Conservation (phyloP, 2,888 invertebrate genomes). For the Patella depressa region DNA sequence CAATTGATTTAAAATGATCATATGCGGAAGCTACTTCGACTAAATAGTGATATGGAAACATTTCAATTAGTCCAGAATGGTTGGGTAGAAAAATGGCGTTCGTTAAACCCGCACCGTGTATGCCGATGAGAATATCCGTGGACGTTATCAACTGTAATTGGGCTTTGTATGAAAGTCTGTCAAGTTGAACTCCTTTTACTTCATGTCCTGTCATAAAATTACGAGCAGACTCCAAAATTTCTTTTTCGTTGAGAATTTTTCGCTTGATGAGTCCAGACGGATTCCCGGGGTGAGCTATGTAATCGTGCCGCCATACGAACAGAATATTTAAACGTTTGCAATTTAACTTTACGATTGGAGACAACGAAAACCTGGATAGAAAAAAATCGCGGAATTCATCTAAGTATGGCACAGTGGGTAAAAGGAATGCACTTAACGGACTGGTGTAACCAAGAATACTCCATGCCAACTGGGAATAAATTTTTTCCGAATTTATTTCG, state of each 20-base stretch:
- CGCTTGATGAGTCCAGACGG: conserved; percentile 61
- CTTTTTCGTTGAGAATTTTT: conserved; percentile 68
- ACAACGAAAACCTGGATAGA: conserved; percentile 45
- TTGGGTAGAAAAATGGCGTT: conserved; percentile 65
- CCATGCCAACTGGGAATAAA: conserved; percentile 58
- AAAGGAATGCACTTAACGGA: conserved; percentile 53
- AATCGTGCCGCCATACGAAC: conserved; percentile 67
- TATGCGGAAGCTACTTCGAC: conserved; percentile 30
- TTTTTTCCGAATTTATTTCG: not conserved
- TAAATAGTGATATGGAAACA: conserved; percentile 55
- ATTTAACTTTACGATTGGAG: conserved; percentile 35
- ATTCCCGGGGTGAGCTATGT: conserved; percentile 70
- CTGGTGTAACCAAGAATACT: conserved; percentile 64
- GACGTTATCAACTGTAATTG: conserved; percentile 59
- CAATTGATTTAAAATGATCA: conserved; percentile 64
- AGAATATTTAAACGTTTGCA: conserved; percentile 57
- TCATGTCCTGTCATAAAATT: conserved; percentile 41
- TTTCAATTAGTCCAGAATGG: conserved; percentile 64
- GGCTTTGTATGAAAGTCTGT: conserved; percentile 53
- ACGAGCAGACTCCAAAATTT: conserved; percentile 52
- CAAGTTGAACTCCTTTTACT: conserved; percentile 61
- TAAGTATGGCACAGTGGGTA: conserved; percentile 51
- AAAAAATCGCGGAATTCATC: conserved; percentile 67
- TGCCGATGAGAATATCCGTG: conserved; percentile 68
- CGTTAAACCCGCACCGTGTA: conserved; percentile 70